These are phyloP conservation scores for Chymomyza amoena DNA, from an alignment of 2,888 invertebrate species.

Conservation along the genomic window DNA sequence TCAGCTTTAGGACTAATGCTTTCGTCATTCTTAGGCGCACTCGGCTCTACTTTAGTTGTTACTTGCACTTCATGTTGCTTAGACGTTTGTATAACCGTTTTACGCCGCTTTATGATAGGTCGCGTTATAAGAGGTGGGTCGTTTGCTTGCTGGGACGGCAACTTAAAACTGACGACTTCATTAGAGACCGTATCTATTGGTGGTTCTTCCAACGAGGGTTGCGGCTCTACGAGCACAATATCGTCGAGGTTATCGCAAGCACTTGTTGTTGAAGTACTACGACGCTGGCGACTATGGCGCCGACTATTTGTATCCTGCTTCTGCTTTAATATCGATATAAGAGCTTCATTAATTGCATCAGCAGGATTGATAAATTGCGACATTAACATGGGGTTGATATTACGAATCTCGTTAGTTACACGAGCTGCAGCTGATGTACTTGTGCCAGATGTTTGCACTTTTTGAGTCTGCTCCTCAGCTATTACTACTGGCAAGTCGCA, in stretches of 20 bases:
- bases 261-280: slow-evolving; percentile 45
- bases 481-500: slow-evolving; percentile 18
- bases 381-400: slow-evolving; percentile 51
- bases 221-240: slow-evolving; percentile 72
- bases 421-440: slow-evolving; percentile 46
- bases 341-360: slow-evolving; percentile 65
- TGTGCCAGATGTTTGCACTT: background rate
- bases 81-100: slow-evolving; percentile 53
- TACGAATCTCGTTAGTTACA: slow-evolving; percentile 51
- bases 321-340: slow-evolving; percentile 66
- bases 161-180: slow-evolving; percentile 21
- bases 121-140: slow-evolving; percentile 54
- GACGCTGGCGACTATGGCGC: slow-evolving; percentile 46
- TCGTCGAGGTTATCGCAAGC: slow-evolving; percentile 66
- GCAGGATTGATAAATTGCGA: slow-evolving; percentile 54
- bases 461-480: slow-evolving; percentile 11
- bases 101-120: slow-evolving; percentile 71
- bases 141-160: slow-evolving; percentile 21
- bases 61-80: slow-evolving; percentile 19
- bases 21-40: background rate
- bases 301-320: slow-evolving; percentile 63
- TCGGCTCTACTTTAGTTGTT: slow-evolving; percentile 14
- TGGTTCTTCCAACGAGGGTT: slow-evolving; percentile 27
- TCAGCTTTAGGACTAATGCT: background rate
- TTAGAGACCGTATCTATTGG: background rate